Conservation (phyloP, 2,888 invertebrate genomes). For the Perizoma affinitatum region DNA sequence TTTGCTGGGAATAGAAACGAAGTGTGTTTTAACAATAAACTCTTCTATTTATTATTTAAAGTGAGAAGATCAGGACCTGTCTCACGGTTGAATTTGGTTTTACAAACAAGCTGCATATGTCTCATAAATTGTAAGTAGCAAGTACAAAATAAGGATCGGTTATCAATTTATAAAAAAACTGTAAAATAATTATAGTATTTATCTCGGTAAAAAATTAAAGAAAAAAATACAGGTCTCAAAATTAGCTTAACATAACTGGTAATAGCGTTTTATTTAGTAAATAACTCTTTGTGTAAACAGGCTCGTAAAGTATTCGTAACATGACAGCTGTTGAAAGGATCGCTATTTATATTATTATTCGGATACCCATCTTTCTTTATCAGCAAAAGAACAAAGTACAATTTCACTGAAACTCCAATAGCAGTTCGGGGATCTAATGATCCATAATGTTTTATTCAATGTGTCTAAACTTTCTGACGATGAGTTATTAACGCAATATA, state of each 20-base stretch:
- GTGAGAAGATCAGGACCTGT: conserved; percentile 13
- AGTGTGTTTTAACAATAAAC: conserved; percentile 38
- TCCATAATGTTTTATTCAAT: conserved; percentile 20
- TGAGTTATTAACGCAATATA: conserved; percentile 36
- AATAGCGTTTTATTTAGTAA: conserved; percentile 18
- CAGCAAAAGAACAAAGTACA: conserved; percentile 23
- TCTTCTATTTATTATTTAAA: conserved; percentile 10
- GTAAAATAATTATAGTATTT: neutral
- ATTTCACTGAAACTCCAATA: conserved; percentile 18
- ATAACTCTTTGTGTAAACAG: conserved; percentile 10
- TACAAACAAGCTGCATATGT: neutral
- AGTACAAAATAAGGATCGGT: too few species aligned
- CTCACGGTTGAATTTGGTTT: conserved; percentile 15
- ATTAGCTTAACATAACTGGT: conserved; percentile 16
- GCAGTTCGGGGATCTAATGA: conserved; percentile 24
- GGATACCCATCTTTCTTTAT: conserved; percentile 25
- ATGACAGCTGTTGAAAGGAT: conserved; percentile 30
- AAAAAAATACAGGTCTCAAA: neutral
- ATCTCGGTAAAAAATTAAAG: neutral
- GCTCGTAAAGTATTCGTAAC: conserved; percentile 25
- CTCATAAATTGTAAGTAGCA: neutral
- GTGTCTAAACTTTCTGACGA: conserved; percentile 31
- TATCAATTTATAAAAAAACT: too few species aligned
- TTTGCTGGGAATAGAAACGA: conserved; percentile 63
- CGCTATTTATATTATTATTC: conserved; percentile 24